Evolutionary conservation across 2,888 invertebrate species (phyloP), one percentile per base, ranked within the genome.

Genomic region (Miltochrista miniata): DNA sequence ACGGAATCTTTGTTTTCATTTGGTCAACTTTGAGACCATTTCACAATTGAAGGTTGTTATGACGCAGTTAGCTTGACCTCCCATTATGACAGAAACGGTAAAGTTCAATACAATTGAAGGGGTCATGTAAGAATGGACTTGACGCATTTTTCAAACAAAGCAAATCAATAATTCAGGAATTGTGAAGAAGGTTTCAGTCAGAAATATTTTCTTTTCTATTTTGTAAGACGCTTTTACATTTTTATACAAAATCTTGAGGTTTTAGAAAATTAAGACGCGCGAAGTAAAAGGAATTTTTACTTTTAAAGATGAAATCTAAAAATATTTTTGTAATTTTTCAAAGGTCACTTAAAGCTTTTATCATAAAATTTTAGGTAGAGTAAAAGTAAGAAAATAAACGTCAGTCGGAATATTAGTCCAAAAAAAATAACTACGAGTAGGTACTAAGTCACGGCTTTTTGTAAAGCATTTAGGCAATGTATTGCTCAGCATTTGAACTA

Each of bases 161-260:
- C 72, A 72, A 76, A 80, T 80, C 76, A 72, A 81, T 78, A 76
- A 78, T 76, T 79, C 72, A 68, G 68, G 75, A 68, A 56, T 56
- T 56, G 64, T 47, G 51, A 64, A 48, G 64, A 59, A 56, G 57
- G 54, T 48, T 14, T 36, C 54, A 40, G 54, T 31, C 53, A 42
- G 41, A 61, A 65, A 65, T 57, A 65, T 59, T 66, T 61, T 37
- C 41, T 61, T 52, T 68, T 55, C 59, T 55, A 51, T 35, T 41
- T 51, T 43, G 45, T 48, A 56, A 68, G 66, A 61, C 56, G 49
- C 52, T 54, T 68, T 68, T 61, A 55, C 65, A 50, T 56, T 64
- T 65, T 68, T 61, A 64, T 65, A 54, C 48, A 61, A 47, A 42
- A 54, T 58, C 65, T 64, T 56, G 61, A 54, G 50, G 55, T 58